Evolutionary conservation across 2,113 vertebrate genomes (phyloP).

Genomic region (Oryzias woworae): DNA sequence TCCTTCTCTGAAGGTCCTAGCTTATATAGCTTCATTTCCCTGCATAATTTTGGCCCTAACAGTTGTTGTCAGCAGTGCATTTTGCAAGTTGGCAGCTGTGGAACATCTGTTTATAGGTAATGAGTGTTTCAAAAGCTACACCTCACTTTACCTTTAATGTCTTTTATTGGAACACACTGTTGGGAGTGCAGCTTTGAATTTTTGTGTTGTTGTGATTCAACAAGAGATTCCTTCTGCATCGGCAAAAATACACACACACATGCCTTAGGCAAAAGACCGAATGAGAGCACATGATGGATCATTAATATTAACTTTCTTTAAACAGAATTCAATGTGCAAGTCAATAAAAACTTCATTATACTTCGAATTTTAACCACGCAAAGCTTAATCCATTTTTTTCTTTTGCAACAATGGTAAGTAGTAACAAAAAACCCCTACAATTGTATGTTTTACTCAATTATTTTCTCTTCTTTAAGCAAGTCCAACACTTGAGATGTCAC

Average conservation of each 20-base stretch:
- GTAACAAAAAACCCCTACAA: constrained; percentile 52
- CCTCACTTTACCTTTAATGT: constrained; percentile 75
- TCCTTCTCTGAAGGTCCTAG: constrained; percentile 71
- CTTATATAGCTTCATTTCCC: constrained; percentile 65
- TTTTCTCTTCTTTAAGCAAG: constrained; percentile 62
- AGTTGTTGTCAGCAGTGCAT: constrained; percentile 71
- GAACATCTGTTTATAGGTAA: constrained; percentile 79
- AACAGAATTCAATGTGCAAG: constrained; percentile 66
- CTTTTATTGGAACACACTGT: constrained; percentile 68
- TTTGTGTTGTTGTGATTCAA: constrained; percentile 64
- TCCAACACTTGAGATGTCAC: constrained; percentile 40
- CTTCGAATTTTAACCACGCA: constrained; percentile 45
- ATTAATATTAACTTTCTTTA: constrained; percentile 74
- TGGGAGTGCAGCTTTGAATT: constrained; percentile 63
- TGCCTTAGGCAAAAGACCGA: constrained; percentile 45
- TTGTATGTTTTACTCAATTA: constrained; percentile 31
- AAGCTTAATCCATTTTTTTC: constrained; percentile 15
- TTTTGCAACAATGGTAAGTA: constrained; percentile 46
- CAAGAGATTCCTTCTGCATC: constrained; percentile 49
- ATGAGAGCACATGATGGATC: constrained; percentile 62
- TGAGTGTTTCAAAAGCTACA: constrained; percentile 70
- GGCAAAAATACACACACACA: constrained; percentile 50
- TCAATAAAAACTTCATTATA: constrained; percentile 61
- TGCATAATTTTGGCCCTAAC: constrained; percentile 64
- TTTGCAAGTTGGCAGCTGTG: constrained; percentile 72